Conservation (phyloP, 2,797 vertebrate species). For the Bryconaethiops microstoma region DNA sequence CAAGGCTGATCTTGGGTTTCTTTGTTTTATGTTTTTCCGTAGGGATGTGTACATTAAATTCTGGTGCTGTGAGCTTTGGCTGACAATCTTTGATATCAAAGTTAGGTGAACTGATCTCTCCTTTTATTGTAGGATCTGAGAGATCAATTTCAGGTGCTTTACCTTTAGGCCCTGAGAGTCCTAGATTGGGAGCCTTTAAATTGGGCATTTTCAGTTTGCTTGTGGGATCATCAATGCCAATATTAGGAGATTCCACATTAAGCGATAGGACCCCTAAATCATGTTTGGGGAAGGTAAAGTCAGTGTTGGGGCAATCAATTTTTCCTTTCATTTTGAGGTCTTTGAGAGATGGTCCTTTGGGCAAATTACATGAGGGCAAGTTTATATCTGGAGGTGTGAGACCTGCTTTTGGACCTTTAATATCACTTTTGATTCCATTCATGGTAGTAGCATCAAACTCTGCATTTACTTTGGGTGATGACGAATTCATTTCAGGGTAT, state of each 20-base stretch:
- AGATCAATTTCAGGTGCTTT: constrained; percentile 51
- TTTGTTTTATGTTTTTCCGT: not conserved
- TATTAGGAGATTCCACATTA: no score
- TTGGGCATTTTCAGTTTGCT: constrained; percentile 33
- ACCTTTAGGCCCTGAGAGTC: constrained; percentile 56
- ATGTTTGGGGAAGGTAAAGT: constrained; percentile 47
- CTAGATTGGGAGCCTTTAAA: constrained; percentile 58
- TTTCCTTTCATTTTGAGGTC: constrained; percentile 21
- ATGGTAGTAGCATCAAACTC: constrained; percentile 40
- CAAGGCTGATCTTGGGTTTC: not conserved
- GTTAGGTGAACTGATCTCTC: constrained; percentile 35
- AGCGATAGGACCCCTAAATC: no score
- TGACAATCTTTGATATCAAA: no score
- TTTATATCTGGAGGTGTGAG: constrained; percentile 41
- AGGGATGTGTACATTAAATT: constrained; percentile 25
- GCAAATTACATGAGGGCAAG: constrained; percentile 20
- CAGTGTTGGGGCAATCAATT: constrained; percentile 57
- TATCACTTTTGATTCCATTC: constrained; percentile 30
- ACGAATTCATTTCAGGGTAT: constrained; percentile 45
- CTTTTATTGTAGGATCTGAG: constrained; percentile 50
- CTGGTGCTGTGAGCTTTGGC: constrained; percentile 38
- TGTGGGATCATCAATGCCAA: constrained; percentile 1
- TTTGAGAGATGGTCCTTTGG: no score
- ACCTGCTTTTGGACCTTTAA: constrained; percentile 15
- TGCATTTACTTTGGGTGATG: constrained; percentile 48